Evolutionary conservation across 2,113 vertebrate genomes (phyloP).

Genomic region (Marmota flaviventris): DNA sequence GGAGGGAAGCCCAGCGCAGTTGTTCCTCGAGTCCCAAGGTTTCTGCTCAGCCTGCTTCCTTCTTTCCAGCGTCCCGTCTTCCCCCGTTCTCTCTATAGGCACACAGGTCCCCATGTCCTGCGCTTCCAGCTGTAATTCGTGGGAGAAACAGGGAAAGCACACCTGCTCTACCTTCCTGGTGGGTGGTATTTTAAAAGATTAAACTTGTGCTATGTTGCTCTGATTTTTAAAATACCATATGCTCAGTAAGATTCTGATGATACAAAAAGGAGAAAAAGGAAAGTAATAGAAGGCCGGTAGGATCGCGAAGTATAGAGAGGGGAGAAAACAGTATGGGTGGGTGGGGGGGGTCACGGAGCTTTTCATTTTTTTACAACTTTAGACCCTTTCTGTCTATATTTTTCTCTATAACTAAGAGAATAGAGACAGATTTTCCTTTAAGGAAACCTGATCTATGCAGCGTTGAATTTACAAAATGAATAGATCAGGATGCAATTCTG

Average conservation of each 20-base stretch:
- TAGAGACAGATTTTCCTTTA: not conserved
- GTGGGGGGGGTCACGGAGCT: not conserved
- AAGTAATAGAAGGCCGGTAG: not conserved
- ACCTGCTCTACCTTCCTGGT: not conserved
- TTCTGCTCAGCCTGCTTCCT: not conserved
- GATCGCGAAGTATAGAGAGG: rapidly evolving
- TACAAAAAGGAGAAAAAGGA: not conserved
- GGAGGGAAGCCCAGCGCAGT: not conserved
- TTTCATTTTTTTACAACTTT: not conserved
- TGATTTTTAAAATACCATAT: slow-evolving; percentile 12
- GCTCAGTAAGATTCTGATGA: not conserved
- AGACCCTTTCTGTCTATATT: not conserved
- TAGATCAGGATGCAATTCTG: not conserved
- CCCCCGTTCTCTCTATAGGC: too few species aligned
- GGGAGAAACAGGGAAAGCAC: not conserved
- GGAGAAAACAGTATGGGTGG: not conserved
- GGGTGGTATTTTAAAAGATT: not conserved
- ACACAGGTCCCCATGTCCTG: not conserved
- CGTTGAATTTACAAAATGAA: slow-evolving; percentile 24
- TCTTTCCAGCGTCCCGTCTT: too few species aligned
- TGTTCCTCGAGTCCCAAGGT: not conserved
- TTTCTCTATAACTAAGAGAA: not conserved
- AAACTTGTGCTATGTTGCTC: slow-evolving; percentile 3
- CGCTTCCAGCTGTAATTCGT: not conserved
- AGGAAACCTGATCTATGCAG: not conserved